Base-by-base conservation (phyloP, 2,888 invertebrate species). In the Rhagonycha lutea region DNA sequence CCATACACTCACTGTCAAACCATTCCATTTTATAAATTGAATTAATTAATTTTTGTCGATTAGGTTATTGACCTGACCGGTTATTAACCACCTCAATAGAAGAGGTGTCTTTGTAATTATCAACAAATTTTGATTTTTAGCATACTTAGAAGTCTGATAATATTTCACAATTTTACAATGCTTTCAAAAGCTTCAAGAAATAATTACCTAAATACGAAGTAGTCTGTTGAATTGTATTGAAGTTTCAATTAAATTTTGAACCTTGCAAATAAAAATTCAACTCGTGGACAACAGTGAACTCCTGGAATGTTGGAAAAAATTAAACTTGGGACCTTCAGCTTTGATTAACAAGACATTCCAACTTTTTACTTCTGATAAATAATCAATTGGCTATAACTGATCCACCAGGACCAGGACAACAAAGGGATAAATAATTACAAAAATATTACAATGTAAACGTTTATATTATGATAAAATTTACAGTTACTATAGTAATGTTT, bases 311-410 rank as follows among this genome's bases (percentile, higher is more conserved):
- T 47, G n/a, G 47, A 47, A 24, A n/a, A 74, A 70, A 24, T 29
- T 60, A n/a, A 24, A 47, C n/a, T 74, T 70, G 3, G 62, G 11
- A 11, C 68, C 63, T 14, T 90, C 94, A 72, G 93, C 93, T 89
- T 94, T 93, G 28, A 94, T 83, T 8, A 94, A 85, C 62, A 94
- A 86, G 2, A 93, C 92, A 61, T 90, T 88, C 90, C 92, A 92
- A 82, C 91, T 89, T 0, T 91, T 90, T 29, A 92, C 91, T 82
- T 93, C 93, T 0, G 92, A 91, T 10, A n/a, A n/a, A n/a, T n/a
- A 93, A 88, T 65, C 93, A 86, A 18, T 91, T 90, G 0, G 93
- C 93, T 3, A 92, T 90, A 74, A 92, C 92, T 0, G 92, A 90
- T 0, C 93, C 93, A 0, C 90, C 91, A 0, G 92, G 91, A 0